These are phyloP conservation scores for Quadroppia sp. DNA, from an alignment of 2,888 invertebrate genomes.

Conservation along the genomic window DNA sequence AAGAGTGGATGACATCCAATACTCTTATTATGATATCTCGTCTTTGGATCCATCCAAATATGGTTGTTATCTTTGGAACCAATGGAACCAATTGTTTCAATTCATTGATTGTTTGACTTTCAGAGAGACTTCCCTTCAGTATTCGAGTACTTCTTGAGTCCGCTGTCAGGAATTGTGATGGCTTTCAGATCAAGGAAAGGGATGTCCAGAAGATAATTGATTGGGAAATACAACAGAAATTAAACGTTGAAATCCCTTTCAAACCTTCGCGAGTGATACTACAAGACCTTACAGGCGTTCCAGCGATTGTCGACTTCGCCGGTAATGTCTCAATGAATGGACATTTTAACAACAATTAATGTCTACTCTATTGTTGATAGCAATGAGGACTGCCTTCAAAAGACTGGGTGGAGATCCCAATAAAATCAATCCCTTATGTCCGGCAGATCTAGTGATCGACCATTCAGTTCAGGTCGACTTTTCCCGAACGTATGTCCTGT, in stretches of 20 bases:
- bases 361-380: slow-evolving; percentile 1
- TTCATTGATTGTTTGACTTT: slow-evolving; percentile 1
- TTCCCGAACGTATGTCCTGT: slow-evolving; percentile 57
- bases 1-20: slow-evolving; percentile 61
- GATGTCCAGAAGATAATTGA: slow-evolving; percentile 84
- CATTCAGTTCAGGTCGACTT: slow-evolving; percentile 98
- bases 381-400: slow-evolving; percentile 93
- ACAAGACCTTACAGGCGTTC: slow-evolving; percentile 72
- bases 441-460: slow-evolving; percentile 95
- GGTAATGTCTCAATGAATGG: slow-evolving; percentile 51
- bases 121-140: slow-evolving; percentile 72
- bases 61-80: not conserved
- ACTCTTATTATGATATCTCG: slow-evolving; percentile 73
- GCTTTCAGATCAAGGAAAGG: slow-evolving; percentile 76
- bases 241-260: slow-evolving; percentile 86
- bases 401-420: slow-evolving; percentile 79
- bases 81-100: not conserved
- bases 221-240: slow-evolving; percentile 74
- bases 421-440: slow-evolving; percentile 93
- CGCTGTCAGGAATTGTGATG: slow-evolving; percentile 92
- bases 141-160: slow-evolving; percentile 90
- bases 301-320: slow-evolving; percentile 97
- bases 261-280: slow-evolving; percentile 92
- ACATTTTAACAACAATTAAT: not conserved
- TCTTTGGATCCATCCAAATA: slow-evolving; percentile 58